Base-by-base conservation (phyloP, 2,888 invertebrate genomes). In the Microctonus hyperodae region DNA sequence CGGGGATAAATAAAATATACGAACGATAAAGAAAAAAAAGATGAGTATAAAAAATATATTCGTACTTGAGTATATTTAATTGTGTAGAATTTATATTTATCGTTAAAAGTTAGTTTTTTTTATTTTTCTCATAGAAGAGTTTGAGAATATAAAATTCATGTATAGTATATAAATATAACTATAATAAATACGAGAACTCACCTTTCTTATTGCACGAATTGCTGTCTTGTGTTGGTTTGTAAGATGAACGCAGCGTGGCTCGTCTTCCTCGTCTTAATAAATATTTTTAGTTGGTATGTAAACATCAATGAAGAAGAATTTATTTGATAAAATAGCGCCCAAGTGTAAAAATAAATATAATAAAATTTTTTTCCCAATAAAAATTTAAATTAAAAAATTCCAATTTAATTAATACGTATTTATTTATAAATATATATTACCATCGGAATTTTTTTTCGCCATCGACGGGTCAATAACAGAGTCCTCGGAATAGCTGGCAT, bases 151-250 rank as follows among this genome's bases (percentile, higher is more conserved):
- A 4, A 1, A 13, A 37, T 37, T 5, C n/a, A n/a, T n/a, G n/a
- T n/a, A n/a, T n/a, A n/a, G n/a, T n/a, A n/a, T n/a, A n/a, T n/a
- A n/a, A n/a, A n/a, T n/a, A n/a, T n/a, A n/a, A n/a, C n/a, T n/a
- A n/a, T n/a, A n/a, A n/a, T n/a, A n/a, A n/a, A 16, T 16, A 44
- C n/a, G n/a, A 37, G 6, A 3, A 85, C 88, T 85, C 88, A 94
- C 94, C 91, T 96, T 95, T 86, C 97, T 88, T 83, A 96, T 92
- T 75, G 95, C 93, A 81, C 97, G 88, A 83, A 97, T 96, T 75
- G 94, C 96, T 74, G 91, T 91, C 86, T 95, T 96, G 85, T 97
- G 94, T 80, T 90, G 91, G 79, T 92, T 91, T 69, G 96, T 96
- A 78, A 96, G 87, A 78, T 94, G 91, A 78, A 92, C 88, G 83